These are phyloP conservation scores for Pollenia amentaria DNA, from an alignment of 2,888 invertebrate species.

Conservation along the genomic window DNA sequence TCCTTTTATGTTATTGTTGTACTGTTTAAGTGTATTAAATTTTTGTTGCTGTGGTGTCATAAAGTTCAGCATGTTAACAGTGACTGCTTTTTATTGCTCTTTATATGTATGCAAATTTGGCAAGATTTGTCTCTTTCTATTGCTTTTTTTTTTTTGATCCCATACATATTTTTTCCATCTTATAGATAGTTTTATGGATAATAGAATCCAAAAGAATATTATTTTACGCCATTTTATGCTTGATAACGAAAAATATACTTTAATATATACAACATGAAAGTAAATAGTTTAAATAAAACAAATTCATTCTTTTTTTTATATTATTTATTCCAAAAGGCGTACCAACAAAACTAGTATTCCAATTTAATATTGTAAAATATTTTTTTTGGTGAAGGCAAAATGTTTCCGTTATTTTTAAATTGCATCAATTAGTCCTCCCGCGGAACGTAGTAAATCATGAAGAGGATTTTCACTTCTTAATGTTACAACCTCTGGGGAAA, in stretches of 20 bases:
- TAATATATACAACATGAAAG: no score
- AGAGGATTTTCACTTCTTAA: no score
- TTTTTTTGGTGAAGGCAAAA: no score
- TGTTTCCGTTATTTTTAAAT: no score
- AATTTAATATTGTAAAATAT: no score
- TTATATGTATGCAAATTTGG: slow-evolving; percentile 62
- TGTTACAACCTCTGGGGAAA: no score
- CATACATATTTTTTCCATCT: slow-evolving; percentile 9
- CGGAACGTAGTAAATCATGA: no score
- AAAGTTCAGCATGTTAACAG: slow-evolving; percentile 68
- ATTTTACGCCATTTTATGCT: slow-evolving; percentile 19
- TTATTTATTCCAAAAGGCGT: no score
- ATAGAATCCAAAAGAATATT: slow-evolving; percentile 41
- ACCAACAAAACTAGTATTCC: no score
- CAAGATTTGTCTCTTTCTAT: slow-evolving; percentile 25
- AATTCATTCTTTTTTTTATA: no score
- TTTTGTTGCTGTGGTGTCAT: slow-evolving; percentile 62
- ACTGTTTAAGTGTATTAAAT: slow-evolving; percentile 37
- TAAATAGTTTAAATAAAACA: no score
- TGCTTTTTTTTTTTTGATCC: background rate
- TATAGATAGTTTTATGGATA: slow-evolving; percentile 45
- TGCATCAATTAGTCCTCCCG: no score
- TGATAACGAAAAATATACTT: slow-evolving; percentile 8
- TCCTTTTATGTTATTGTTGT: slow-evolving; percentile 1
- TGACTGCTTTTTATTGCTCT: slow-evolving; percentile 65